Evolutionary conservation across 2,888 invertebrate species (phyloP), one percentile per base, ranked within the genome.

Genomic region (Caenorhabditis sp.): DNA sequence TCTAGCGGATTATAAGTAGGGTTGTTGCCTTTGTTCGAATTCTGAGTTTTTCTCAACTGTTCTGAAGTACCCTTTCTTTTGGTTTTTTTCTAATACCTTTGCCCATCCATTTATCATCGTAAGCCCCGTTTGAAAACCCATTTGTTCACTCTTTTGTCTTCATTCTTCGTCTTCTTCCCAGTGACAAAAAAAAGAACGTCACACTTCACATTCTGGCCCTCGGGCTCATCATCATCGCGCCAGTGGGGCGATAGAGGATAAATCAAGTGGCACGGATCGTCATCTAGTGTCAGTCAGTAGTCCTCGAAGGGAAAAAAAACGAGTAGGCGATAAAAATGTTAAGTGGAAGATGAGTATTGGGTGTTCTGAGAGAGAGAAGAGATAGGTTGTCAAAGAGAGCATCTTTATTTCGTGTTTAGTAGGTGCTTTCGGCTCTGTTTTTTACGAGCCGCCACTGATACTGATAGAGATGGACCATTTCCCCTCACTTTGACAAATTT

Each of bases 61-160:
- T 38, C 47, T 19, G n/a, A 47, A n/a, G 7, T 70, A 16, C 70
- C 31, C 51, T 51, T 69, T 28, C 49, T 28, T 68, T 61, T 19
- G 16, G 14, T 49, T 24, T 24, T 38, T 58, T 66, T 59, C 47
- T 72, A 72, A 70, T 72, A 80, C 79, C 72, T 72, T 70, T 64
- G 72, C 72, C 79, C 70, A 54, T 44, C 73, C 59, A 73, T 73
- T 73, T 80, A 72, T 80, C 72, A 80, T 72, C 72, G 73, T 80
- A 80, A 80, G 64, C 80, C 79, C 66, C 51, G 54, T 63, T 77
- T 35, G 28, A 66, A 69, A 70, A 68, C 77, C 68, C 75, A 73
- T 73, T 73, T 73, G 73, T 73, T 73, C 73, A 38, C 73, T 61
- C 28, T 66, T 72, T 59, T 61, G 49, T 73, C 63, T n/a, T 73